Conservation (phyloP, 2,797 vertebrate genomes). For the Sorex maritimensis region DNA sequence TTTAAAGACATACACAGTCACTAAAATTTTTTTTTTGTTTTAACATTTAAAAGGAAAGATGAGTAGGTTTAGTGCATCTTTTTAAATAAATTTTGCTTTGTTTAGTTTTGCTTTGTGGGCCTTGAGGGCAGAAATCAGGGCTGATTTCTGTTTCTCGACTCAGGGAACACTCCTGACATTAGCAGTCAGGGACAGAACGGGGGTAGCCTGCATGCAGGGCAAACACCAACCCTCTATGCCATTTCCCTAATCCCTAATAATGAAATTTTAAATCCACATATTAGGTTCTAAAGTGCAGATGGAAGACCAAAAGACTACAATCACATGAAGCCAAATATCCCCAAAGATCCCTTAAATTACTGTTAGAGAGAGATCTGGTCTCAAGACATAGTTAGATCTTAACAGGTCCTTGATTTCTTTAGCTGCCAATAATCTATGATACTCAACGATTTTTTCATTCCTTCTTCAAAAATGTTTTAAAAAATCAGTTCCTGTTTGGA, state of each 20-base stretch:
- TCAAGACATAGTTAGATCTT: neutral
- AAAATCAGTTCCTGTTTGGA: neutral
- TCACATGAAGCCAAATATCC: neutral
- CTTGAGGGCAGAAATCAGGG: too few relatives aligned
- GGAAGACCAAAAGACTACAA: slow-evolving; percentile 14
- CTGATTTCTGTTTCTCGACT: too few relatives aligned
- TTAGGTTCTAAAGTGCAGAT: slow-evolving; percentile 39
- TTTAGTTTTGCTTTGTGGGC: too few relatives aligned
- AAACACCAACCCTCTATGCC: too few relatives aligned
- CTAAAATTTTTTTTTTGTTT: slow-evolving; percentile 32
- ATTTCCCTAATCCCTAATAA: too few relatives aligned
- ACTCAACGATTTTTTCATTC: slow-evolving; percentile 4
- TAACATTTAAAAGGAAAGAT: neutral
- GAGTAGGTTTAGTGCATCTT: neutral
- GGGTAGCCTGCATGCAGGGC: too few relatives aligned
- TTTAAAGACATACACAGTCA: slow-evolving; percentile 1
- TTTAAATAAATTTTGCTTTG: neutral
- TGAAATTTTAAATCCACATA: slow-evolving; percentile 64
- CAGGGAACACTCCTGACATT: too few relatives aligned
- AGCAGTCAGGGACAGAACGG: too few relatives aligned
- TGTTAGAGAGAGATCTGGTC: neutral
- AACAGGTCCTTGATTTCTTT: neutral
- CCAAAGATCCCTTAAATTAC: slow-evolving; percentile 32
- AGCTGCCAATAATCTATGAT: neutral
- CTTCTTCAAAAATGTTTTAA: slow-evolving; percentile 49